Conservation (phyloP, 1,140 invertebrate species). For the Cyrtorhinus lividipennis region DNA sequence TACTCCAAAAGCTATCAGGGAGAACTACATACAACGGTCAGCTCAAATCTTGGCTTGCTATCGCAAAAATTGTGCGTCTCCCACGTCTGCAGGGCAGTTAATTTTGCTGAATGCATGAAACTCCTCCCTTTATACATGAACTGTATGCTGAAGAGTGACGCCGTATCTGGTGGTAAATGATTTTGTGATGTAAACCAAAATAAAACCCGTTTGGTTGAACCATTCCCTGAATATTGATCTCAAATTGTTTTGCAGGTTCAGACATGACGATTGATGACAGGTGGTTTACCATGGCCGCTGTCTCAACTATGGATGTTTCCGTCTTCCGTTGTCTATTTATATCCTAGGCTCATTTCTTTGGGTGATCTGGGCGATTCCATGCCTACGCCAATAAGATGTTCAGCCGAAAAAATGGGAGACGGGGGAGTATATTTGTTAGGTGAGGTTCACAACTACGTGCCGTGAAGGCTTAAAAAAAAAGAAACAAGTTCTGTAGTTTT, state of each 20-base stretch:
- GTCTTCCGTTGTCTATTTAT: conserved; percentile 68
- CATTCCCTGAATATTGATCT: no score
- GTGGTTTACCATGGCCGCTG: conserved; percentile 74
- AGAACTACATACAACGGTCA: conserved; percentile 56
- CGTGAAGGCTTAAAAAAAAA: no score
- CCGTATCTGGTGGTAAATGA: conserved; percentile 68
- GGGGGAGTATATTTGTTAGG: conserved; percentile 75
- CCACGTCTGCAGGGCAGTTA: conserved; percentile 82
- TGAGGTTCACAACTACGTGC: no score
- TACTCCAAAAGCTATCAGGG: conserved; percentile 59
- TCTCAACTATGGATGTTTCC: conserved; percentile 70
- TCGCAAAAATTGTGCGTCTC: conserved; percentile 81
- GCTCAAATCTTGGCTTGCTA: conserved; percentile 86
- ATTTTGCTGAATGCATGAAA: conserved; percentile 96
- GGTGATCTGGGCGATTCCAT: conserved; percentile 40
- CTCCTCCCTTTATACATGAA: conserved; percentile 88
- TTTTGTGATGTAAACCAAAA: no score
- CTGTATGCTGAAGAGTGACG: conserved; percentile 84
- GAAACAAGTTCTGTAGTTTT: background rate
- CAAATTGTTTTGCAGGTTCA: no score
- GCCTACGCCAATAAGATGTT: conserved; percentile 57
- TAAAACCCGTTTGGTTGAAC: no score
- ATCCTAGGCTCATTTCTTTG: conserved; percentile 75
- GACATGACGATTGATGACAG: conserved; percentile 81
- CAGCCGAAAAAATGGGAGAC: conserved; percentile 72